Evolutionary conservation across 2,797 vertebrate species (phyloP).

Genomic region (Scomberomorus guttatus): DNA sequence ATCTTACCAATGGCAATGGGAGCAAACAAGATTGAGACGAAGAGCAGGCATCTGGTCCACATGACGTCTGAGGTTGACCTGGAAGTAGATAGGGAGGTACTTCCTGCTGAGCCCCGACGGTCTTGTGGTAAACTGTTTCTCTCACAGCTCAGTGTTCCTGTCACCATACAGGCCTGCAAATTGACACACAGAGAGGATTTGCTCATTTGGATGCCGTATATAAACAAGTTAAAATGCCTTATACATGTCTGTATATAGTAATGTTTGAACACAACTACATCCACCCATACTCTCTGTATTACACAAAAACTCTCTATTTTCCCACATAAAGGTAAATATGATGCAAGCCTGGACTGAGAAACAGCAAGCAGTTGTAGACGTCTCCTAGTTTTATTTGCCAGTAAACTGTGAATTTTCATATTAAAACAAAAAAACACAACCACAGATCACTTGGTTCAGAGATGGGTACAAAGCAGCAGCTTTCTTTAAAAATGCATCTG

Average conservation of each 20-base stretch:
- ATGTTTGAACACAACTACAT: not conserved
- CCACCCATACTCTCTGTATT: not conserved
- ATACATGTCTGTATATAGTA: not conserved
- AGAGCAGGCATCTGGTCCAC: constrained; percentile 93
- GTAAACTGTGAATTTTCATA: constrained; percentile 8
- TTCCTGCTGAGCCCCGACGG: constrained; percentile 79
- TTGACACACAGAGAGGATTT: constrained; percentile 51
- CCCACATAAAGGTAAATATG: not conserved
- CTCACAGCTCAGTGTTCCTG: constrained; percentile 71
- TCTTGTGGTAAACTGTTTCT: constrained; percentile 70
- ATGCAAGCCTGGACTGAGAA: too few species aligned
- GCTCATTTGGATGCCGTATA: constrained; percentile 31
- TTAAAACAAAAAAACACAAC: not conserved
- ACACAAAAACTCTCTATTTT: not conserved
- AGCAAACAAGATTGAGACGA: constrained; percentile 89
- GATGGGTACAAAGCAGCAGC: not conserved
- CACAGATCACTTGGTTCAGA: not conserved
- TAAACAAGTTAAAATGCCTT: constrained; percentile 12
- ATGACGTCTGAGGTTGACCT: constrained; percentile 88
- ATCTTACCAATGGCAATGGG: constrained; percentile 90
- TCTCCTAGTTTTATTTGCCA: not conserved
- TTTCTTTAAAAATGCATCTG: not conserved
- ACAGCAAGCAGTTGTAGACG: not conserved
- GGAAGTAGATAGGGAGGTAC: constrained; percentile 73
- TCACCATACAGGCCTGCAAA: constrained; percentile 78